Evolutionary conservation across 2,888 invertebrate genomes (phyloP).

Genomic region (Drosophila pegasa): DNA sequence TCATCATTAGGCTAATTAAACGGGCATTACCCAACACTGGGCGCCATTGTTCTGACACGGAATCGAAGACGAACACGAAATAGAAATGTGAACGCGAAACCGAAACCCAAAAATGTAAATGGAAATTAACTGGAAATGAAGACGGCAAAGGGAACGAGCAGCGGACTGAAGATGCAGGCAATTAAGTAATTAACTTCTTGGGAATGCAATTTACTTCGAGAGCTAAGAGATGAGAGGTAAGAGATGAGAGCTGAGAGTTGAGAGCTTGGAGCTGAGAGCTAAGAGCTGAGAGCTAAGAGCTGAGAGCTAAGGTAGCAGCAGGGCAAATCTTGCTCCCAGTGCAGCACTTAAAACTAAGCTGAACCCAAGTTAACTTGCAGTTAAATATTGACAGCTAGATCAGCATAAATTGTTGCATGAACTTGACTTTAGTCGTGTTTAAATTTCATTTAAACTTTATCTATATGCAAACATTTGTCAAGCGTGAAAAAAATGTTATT

Average conservation of each 20-base stretch:
- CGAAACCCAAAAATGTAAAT: constrained; percentile 3
- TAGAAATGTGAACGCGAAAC: constrained; percentile 3
- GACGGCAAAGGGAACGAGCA: background rate
- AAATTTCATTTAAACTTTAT: background rate
- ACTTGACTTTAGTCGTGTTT: background rate
- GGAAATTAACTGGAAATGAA: constrained; percentile 1
- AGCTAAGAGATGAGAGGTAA: too few species aligned
- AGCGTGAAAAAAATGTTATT: background rate
- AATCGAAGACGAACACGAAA: constrained; percentile 15
- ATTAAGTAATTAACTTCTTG: constrained; percentile 4
- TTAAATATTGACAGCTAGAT: background rate
- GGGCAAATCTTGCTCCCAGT: background rate
- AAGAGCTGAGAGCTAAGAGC: too few species aligned
- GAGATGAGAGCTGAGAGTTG: too few species aligned
- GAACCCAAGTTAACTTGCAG: background rate
- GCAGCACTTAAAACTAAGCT: background rate
- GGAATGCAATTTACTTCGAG: background rate
- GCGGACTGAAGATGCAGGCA: constrained; percentile 1
- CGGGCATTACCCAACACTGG: constrained; percentile 48
- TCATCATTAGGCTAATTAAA: constrained; percentile 60
- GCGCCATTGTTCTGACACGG: background rate
- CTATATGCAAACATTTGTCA: background rate
- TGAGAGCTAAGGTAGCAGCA: too few species aligned
- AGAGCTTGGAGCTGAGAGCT: too few species aligned
- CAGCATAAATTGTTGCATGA: background rate